These are phyloP conservation scores for Xiphophorus maculatus DNA, from an alignment of 2,113 vertebrate genomes.

Conservation along the genomic window DNA sequence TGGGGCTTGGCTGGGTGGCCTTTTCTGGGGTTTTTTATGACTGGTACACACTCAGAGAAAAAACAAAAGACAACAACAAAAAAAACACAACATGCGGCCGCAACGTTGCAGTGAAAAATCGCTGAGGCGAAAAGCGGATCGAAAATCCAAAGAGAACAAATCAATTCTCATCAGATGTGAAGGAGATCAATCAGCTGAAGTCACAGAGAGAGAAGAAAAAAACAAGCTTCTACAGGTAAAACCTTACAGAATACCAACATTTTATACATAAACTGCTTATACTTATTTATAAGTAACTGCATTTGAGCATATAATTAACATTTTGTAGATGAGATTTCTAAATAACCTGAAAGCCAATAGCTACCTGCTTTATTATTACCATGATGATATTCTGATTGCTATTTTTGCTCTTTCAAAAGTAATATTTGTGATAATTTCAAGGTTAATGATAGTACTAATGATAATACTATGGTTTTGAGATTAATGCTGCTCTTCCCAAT, in stretches of 20 bases:
- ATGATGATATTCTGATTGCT: too few relatives aligned
- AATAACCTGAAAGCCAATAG: too few relatives aligned
- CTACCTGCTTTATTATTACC: too few relatives aligned
- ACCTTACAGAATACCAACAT: constrained; percentile 23
- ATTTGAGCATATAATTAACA: constrained; percentile 24
- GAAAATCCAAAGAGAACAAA: constrained; percentile 75
- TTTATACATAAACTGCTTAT: constrained; percentile 6
- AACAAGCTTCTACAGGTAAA: constrained; percentile 20
- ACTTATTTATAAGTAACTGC: background rate
- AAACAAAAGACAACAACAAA: constrained; percentile 45
- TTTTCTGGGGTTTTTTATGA: constrained; percentile 57
- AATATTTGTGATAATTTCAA: too few relatives aligned
- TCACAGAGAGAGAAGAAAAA: constrained; percentile 24
- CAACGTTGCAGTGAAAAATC: constrained; percentile 69
- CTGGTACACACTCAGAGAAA: constrained; percentile 62
- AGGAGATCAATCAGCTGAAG: constrained; percentile 77
- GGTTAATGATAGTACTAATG: too few relatives aligned
- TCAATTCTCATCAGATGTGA: constrained; percentile 83
- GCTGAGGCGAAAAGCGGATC: constrained; percentile 64
- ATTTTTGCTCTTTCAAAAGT: too few relatives aligned
- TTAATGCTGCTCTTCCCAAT: too few relatives aligned
- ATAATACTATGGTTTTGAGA: too few relatives aligned
- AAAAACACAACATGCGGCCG: constrained; percentile 52
- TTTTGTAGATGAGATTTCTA: constrained; percentile 9
- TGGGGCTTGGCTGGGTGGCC: constrained; percentile 68